Percentiles rank a stretch among this genome's conserved stretches.
These are phyloP conservation scores for Carollia perspicillata DNA, from an alignment of 2,113 vertebrate genomes.

Conservation along the genomic window DNA sequence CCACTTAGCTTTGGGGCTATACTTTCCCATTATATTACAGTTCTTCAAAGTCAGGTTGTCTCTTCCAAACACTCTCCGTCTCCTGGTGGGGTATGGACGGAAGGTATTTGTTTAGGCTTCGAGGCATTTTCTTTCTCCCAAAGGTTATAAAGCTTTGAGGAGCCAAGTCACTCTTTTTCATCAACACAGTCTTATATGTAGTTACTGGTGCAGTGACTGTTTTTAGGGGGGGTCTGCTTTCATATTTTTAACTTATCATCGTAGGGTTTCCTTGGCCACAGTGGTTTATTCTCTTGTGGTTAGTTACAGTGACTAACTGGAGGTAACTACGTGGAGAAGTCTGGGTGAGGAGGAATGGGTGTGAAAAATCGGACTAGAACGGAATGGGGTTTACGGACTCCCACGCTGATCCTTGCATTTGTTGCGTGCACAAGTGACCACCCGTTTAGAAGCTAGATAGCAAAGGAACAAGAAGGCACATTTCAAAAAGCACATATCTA, in stretches of 20 bases:
- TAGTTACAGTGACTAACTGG: neutral
- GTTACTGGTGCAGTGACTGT: neutral
- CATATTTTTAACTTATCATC: neutral
- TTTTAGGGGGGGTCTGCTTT: neutral
- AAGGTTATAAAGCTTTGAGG: neutral
- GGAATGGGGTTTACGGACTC: neutral
- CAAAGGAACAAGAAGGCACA: neutral
- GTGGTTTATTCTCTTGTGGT: neutral
- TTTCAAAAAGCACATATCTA: neutral
- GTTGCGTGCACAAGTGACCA: neutral
- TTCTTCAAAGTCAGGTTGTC: neutral
- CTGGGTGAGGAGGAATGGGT: neutral
- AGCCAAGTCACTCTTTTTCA: neutral
- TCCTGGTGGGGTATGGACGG: neutral
- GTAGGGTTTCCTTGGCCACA: neutral
- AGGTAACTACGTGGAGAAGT: neutral
- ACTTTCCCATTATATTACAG: neutral
- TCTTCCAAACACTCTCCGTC: neutral
- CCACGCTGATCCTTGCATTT: neutral
- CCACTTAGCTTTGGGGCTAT: neutral
- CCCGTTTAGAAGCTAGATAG: neutral
- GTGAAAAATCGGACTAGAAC: neutral
- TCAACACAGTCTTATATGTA: neutral
- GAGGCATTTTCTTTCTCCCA: neutral
- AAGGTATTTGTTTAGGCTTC: neutral